Percentiles rank a stretch among this genome's conserved stretches.
phyloP scores from a whole-genome alignment of 2,113 vertebrate species.

The Triplophysa siluroides region DNA sequence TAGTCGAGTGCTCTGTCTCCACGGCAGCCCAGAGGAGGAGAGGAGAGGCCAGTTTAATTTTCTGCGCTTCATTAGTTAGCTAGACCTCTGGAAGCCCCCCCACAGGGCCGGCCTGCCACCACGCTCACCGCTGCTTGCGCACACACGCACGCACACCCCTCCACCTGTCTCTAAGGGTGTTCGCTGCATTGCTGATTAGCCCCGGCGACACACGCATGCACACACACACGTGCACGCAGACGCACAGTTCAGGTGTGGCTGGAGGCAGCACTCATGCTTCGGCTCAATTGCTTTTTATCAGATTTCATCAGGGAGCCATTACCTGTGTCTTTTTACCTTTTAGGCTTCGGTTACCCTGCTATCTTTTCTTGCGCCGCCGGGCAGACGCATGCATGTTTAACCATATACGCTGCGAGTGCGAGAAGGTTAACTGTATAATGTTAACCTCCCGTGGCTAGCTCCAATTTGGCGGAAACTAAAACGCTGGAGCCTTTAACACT shows the following conservation, averaged over 20 bases:
- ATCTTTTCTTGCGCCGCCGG: conserved; percentile 37
- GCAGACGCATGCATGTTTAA: conserved; percentile 57
- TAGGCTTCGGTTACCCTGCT: conserved; percentile 41
- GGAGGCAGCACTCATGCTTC: conserved; percentile 49
- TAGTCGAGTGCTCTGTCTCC: conserved; percentile 56
- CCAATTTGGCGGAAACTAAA: conserved; percentile 51
- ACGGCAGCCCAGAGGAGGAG: conserved; percentile 32
- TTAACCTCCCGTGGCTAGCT: conserved; percentile 53
- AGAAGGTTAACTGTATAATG: conserved; percentile 58
- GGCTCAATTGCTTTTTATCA: conserved; percentile 59
- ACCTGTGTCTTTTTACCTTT: conserved; percentile 44
- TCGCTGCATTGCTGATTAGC: conserved; percentile 45
- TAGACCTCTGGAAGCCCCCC: conserved; percentile 58
- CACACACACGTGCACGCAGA: conserved; percentile 45
- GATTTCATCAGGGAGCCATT: conserved; percentile 56
- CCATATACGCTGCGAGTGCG: conserved; percentile 50
- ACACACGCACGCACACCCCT: conserved; percentile 19
- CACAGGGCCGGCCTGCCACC: conserved; percentile 18
- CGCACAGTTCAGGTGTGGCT: conserved; percentile 54
- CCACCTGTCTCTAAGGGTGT: conserved; percentile 46
- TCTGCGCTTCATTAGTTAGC: conserved; percentile 59
- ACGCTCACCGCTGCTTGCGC: conserved; percentile 8
- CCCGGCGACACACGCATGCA: conserved; percentile 44
- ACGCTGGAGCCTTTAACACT: conserved; percentile 47
- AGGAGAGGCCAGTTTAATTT: conserved; percentile 56